Evolutionary conservation across 1,140 invertebrate species (phyloP).

Genomic region (silkworm (Bombyx mori)): DNA sequence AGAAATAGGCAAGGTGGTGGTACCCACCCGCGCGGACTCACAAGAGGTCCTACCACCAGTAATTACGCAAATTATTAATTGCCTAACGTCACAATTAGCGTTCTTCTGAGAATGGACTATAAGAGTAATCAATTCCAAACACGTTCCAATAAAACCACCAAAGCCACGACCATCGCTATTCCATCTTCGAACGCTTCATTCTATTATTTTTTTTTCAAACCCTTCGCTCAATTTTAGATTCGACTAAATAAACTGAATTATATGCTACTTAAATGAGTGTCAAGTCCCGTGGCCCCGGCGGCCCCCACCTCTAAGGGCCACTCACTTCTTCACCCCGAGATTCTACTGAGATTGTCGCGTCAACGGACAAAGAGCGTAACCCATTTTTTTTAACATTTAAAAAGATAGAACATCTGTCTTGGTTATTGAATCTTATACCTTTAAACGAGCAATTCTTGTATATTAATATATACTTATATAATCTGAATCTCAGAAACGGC

Average conservation of each 20-base stretch:
- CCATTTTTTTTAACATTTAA: not conserved
- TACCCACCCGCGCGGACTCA: too few species aligned
- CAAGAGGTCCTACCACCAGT: too few species aligned
- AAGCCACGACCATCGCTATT: not conserved
- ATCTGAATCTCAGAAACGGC: too few species aligned
- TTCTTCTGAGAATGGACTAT: not conserved
- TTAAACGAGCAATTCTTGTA: too few species aligned
- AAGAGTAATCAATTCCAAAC: not conserved
- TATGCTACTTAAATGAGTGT: slow-evolving; percentile 69
- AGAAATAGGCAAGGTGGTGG: too few species aligned
- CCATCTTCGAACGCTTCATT: not conserved
- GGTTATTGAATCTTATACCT: too few species aligned
- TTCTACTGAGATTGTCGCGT: slow-evolving; percentile 35
- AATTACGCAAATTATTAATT: too few species aligned
- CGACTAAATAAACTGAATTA: slow-evolving; percentile 69
- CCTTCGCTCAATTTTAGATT: slow-evolving; percentile 62
- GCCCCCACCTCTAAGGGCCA: slow-evolving; percentile 33
- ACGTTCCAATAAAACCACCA: not conserved
- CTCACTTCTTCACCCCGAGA: slow-evolving; percentile 46
- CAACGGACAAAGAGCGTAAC: slow-evolving; percentile 10
- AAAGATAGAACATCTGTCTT: not conserved
- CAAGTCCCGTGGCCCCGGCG: slow-evolving; percentile 29
- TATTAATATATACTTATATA: too few species aligned
- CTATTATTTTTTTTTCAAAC: slow-evolving; percentile 38
- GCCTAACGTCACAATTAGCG: too few species aligned